Evolutionary conservation across 2,888 invertebrate species (phyloP).

Genomic region (Neoaliturus tenellus): DNA sequence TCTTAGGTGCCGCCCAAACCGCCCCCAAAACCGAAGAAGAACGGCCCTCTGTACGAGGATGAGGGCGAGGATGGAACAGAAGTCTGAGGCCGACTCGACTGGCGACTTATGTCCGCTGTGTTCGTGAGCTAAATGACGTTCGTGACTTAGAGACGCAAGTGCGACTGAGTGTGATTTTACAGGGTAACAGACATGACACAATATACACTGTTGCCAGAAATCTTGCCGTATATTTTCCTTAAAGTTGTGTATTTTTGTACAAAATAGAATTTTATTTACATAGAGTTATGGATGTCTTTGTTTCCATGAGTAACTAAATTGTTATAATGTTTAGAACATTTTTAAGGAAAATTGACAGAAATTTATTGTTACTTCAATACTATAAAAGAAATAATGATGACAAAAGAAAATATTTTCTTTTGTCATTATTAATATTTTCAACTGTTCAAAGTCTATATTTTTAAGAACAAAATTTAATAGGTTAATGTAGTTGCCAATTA

Average conservation of each 20-base stretch:
- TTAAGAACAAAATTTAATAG: too few species aligned
- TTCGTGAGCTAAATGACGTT: neutral
- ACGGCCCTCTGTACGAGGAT: slow-evolving; percentile 89
- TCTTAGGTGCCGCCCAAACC: slow-evolving; percentile 91
- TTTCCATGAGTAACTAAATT: too few species aligned
- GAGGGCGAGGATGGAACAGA: slow-evolving; percentile 94
- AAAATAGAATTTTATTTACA: neutral
- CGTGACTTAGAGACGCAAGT: neutral
- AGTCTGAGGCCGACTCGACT: slow-evolving; percentile 72
- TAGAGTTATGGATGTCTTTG: too few species aligned
- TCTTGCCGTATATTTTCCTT: slow-evolving; percentile 1
- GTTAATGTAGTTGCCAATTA: too few species aligned
- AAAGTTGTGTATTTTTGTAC: neutral
- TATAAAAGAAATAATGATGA: too few species aligned
- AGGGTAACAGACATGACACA: slow-evolving; percentile 21
- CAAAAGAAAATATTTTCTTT: too few species aligned
- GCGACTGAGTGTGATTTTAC: neutral
- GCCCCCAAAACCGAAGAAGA: slow-evolving; percentile 86
- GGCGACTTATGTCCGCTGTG: slow-evolving; percentile 18
- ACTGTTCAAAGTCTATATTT: too few species aligned
- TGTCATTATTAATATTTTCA: too few species aligned
- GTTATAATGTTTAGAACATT: too few species aligned
- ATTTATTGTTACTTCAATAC: too few species aligned
- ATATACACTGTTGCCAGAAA: slow-evolving; percentile 3
- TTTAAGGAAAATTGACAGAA: too few species aligned